Base-by-base conservation (phyloP, 2,888 invertebrate species). In the Rapana venosa region DNA sequence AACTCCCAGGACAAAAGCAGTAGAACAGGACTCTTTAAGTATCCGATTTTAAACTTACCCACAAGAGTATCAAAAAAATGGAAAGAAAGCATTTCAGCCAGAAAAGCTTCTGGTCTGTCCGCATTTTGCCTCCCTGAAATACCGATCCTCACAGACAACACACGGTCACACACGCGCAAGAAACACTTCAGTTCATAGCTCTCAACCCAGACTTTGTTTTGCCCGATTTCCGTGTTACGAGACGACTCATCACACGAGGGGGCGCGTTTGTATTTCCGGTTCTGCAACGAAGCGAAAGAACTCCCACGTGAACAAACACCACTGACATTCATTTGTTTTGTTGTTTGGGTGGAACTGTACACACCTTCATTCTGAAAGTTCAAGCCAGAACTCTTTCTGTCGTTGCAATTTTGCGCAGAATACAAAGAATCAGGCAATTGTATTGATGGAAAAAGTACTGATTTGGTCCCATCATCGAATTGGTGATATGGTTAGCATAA, bases 51-150 rank as follows among this genome's bases (percentile, higher is more conserved):
- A 20, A 87, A 92, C 92, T 91, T 84, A 92, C 92, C 92, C 91
- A 92, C 47, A 92, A 90, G n/a, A 92, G 35, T 56, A 90, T 87
- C 77, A 92, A 74, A 77, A 91, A 91, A 85, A 92, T 83, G 61
- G 91, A 89, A 61, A 91, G 86, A 30, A 90, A 85, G 61, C 90
- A 87, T 87, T 92, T 92, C 77, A 92, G 88, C 84, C 92, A 92
- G 86, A 92, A 91, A 32, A 92, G 89, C 87, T 92, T 92, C 88
- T 92, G 92, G 88, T 92, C 92, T 61, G 92, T 92, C 91, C 92
- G 91, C 92, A 92, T 92, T 90, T 89, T 92, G 90, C 58, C 79
- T 56, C 74, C 22, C 15, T n/a, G 13, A 81, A 77, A 58, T n/a
- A 20, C 47, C 36, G 35, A 26, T 36, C 61, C 58, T 74, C 30